These are phyloP conservation scores for Calidris pugnax DNA, from an alignment of 2,113 vertebrate species.

Conservation along the genomic window DNA sequence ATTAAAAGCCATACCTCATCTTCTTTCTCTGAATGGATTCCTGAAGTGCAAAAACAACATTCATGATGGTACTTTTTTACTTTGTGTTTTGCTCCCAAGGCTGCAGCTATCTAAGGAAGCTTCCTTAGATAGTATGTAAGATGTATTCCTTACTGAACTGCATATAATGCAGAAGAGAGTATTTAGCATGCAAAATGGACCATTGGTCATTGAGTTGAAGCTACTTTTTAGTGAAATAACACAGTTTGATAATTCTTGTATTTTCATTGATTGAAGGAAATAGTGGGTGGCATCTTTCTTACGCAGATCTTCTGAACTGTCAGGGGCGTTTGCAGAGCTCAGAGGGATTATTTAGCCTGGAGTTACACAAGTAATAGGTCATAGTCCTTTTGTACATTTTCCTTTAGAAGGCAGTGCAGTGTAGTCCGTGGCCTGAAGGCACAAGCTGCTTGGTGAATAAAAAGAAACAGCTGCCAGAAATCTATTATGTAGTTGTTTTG, in stretches of 20 bases:
- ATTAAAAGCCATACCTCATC: slow-evolving; percentile 66
- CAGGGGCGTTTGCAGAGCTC: neutral
- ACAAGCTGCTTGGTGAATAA: neutral
- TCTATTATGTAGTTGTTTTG: neutral
- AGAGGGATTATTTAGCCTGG: neutral
- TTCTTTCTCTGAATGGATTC: slow-evolving; percentile 68
- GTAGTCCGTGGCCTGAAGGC: neutral
- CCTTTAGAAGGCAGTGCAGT: neutral
- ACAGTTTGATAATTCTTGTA: neutral
- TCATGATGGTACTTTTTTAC: slow-evolving; percentile 73
- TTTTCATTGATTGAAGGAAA: neutral
- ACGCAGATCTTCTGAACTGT: neutral
- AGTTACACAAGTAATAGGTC: neutral
- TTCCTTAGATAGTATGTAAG: too few relatives aligned
- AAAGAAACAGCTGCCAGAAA: neutral
- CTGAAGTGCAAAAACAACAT: slow-evolving; percentile 67
- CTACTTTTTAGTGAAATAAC: neutral
- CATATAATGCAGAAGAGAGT: neutral
- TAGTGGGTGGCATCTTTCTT: neutral
- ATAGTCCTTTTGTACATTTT: neutral
- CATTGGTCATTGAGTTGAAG: neutral
- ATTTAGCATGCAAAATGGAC: neutral
- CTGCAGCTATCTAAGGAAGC: neutral
- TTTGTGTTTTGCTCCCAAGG: neutral
- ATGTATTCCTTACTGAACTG: neutral